Conservation (phyloP, 2,797 vertebrate genomes). For the Sternotherus odoratus region DNA sequence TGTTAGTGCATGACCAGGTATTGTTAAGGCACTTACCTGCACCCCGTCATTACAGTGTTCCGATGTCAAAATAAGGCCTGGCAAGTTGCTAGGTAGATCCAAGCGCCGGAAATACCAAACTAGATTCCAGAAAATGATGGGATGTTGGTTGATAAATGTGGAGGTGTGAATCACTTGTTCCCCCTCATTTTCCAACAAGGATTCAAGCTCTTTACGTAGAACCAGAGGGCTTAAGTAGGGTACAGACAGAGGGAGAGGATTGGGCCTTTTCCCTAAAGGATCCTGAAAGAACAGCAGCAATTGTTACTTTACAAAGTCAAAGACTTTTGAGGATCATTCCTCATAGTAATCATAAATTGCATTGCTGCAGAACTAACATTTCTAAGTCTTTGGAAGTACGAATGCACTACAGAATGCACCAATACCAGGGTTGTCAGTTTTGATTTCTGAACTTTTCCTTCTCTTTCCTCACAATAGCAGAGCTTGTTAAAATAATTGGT, state of each 20-base stretch:
- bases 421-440: not conserved
- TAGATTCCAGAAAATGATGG: constrained; percentile 99
- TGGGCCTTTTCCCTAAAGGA: constrained; percentile 87
- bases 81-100: constrained; percentile 93
- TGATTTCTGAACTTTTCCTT: not conserved
- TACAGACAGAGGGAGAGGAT: constrained; percentile 94
- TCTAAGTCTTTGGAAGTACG: not conserved
- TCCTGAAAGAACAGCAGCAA: constrained; percentile 80
- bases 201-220: constrained; percentile 97
- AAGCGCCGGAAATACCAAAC: constrained; percentile 97
- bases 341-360: not conserved
- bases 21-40: constrained; percentile 81
- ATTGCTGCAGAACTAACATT: not conserved
- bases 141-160: constrained; percentile 98
- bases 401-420: not conserved
- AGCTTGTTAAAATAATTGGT: not conserved
- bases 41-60: constrained; percentile 96
- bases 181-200: constrained; percentile 95
- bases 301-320: not conserved
- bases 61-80: constrained; percentile 95
- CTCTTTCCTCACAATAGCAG: not conserved
- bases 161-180: constrained; percentile 97
- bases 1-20: rapidly evolving
- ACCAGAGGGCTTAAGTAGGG: constrained; percentile 97
- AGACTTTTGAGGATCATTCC: not conserved